Percentiles rank a stretch among this genome's conserved stretches.
Evolutionary conservation across 2,888 invertebrate species (phyloP).

Genomic region (Heteromyza rotundicornis): DNA sequence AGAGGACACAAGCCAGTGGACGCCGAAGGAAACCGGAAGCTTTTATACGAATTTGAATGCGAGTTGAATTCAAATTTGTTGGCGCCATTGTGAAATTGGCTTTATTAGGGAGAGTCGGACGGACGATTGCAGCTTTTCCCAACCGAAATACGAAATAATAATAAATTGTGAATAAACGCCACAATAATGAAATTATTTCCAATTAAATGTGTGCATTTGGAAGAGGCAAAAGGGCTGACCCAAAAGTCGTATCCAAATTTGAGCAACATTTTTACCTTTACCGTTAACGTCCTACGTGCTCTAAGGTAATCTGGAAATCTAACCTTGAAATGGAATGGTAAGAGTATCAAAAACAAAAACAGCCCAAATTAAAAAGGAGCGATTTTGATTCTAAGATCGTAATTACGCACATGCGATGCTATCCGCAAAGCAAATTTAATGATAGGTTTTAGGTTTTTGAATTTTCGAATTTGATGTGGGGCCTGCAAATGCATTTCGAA

Average conservation of each 20-base stretch:
- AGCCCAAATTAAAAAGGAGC: background rate
- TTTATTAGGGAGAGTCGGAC: too few relatives aligned
- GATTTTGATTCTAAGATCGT: background rate
- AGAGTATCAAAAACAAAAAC: background rate
- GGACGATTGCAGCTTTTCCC: too few relatives aligned
- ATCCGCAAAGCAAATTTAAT: background rate
- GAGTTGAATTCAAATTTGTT: conserved; percentile 4
- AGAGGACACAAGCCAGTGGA: too few relatives aligned
- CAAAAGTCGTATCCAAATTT: too few relatives aligned
- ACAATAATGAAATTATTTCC: background rate
- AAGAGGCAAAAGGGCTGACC: too few relatives aligned
- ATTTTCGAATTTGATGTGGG: too few relatives aligned
- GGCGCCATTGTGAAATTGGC: too few relatives aligned
- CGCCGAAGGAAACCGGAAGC: conserved; percentile 27
- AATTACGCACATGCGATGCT: background rate
- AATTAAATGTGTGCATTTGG: background rate
- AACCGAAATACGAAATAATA: too few relatives aligned
- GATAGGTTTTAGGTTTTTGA: background rate
- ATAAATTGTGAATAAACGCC: too few relatives aligned
- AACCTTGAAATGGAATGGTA: background rate
- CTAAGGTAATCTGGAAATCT: background rate
- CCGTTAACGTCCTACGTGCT: background rate
- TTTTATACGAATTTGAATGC: background rate
- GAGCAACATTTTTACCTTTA: background rate
- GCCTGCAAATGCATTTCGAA: background rate